Evolutionary conservation across 2,888 invertebrate species (phyloP).

Genomic region (Lochmaea crataegi): DNA sequence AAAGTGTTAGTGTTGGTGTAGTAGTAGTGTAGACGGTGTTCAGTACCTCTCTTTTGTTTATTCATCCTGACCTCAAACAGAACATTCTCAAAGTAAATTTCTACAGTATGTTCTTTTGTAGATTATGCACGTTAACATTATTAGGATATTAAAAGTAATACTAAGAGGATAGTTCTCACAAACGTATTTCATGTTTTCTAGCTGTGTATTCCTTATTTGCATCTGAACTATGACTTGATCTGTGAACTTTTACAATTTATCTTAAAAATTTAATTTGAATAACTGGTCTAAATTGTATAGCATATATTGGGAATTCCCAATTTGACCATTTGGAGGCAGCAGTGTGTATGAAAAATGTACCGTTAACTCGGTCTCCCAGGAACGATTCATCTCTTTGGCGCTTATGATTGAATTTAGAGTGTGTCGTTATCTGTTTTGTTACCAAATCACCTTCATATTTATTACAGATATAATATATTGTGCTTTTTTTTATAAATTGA

Average conservation of each 20-base stretch:
- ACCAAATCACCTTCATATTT: background rate
- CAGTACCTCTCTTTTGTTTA: no score
- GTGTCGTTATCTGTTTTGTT: constrained; percentile 6
- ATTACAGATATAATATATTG: background rate
- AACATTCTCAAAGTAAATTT: no score
- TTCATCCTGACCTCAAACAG: no score
- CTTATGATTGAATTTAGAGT: constrained; percentile 12
- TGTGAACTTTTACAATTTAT: background rate
- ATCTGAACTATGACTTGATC: background rate
- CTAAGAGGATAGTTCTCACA: no score
- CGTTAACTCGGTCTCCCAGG: constrained; percentile 5
- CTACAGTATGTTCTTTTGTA: no score
- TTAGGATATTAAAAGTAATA: no score
- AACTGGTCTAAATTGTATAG: background rate
- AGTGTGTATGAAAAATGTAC: background rate
- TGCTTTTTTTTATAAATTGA: no score
- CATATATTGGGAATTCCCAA: background rate
- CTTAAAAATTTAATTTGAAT: background rate
- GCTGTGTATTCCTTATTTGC: background rate
- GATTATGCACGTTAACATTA: no score
- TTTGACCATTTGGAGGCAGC: constrained; percentile 1
- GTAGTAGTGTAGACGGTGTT: no score
- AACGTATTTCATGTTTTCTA: background rate
- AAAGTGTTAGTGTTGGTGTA: no score
- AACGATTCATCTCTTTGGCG: constrained; percentile 10